Evolutionary conservation across 2,888 invertebrate genomes (phyloP).

Genomic region (Scaptomyza polygonia): DNA sequence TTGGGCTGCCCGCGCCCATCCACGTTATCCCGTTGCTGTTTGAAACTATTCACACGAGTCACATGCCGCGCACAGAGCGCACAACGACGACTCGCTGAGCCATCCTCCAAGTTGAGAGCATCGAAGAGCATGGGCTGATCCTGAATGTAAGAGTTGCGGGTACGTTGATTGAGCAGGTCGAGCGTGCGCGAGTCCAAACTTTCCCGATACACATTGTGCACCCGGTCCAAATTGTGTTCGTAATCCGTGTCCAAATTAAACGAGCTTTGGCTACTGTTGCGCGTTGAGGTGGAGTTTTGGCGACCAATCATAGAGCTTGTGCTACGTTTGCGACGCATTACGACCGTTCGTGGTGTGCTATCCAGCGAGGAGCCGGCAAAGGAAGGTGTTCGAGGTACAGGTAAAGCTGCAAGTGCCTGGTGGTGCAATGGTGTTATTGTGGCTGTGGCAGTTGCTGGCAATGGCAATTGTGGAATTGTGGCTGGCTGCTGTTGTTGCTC

Average conservation of each 20-base stretch:
- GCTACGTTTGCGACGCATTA: conserved; percentile 69
- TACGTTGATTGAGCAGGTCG: conserved; percentile 80
- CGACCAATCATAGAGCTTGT: conserved; percentile 51
- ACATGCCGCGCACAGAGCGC: conserved; percentile 42
- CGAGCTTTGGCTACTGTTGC: conserved; percentile 60
- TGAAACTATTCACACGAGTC: conserved; percentile 52
- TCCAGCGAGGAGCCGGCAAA: conserved; percentile 35
- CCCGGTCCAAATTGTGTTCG: conserved; percentile 82
- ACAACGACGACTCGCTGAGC: conserved; percentile 61
- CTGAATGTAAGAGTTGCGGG: conserved; percentile 80
- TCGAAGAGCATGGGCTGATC: conserved; percentile 76
- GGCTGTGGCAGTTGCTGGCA: conserved; percentile 29
- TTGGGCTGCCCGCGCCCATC: conserved; percentile 58
- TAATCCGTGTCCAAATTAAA: conserved; percentile 78
- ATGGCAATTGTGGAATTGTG: conserved; percentile 34
- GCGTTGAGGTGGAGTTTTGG: conserved; percentile 49
- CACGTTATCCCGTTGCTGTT: conserved; percentile 54
- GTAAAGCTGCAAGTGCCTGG: conserved; percentile 6
- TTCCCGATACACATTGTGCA: conserved; percentile 83
- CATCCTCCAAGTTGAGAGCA: conserved; percentile 81
- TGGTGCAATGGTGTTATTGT: conserved; percentile 15
- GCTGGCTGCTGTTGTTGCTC: conserved; percentile 44
- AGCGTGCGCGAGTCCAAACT: conserved; percentile 83
- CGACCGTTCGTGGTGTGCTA: conserved; percentile 68
- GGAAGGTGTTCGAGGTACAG: conserved; percentile 28